Evolutionary conservation across 2,113 vertebrate genomes (phyloP), one percentile per base, ranked within the genome.

Genomic region (Macaca mulatta): DNA sequence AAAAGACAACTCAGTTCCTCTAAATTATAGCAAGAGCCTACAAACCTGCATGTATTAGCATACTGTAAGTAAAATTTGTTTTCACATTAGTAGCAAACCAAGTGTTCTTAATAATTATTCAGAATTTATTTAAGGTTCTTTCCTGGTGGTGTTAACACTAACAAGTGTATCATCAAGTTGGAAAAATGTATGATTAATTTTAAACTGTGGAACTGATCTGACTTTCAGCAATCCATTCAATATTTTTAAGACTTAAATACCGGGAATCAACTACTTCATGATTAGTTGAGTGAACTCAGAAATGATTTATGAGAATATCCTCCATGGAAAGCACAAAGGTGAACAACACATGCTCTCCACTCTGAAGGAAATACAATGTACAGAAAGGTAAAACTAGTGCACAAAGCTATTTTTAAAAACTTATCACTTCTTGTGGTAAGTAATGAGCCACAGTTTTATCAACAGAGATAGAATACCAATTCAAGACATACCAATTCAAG

Each of bases 121-220:
- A 84, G 45, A 94, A 90, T 90, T 75, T 55, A 81, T 17, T 64
- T 75, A 70, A 93, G 43, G 45, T 3, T 74, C 18, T 50, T 93
- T 90, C 7, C 50, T 79, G 20, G 30, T n/a, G 30, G 14, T 85
- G 17, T 52, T 97, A 92, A 48, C 50, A 67, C 3, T 74, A 86
- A 69, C 10, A 90, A 69, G 69, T 67, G 6, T 38, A 86, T 43
- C 17, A 87, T 3, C 43, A 52, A 88, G 32, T n/a, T 93, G 22
- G 16, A 94, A 82, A 67, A 90, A 90, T 50, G 13, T 83, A 13
- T 77, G 70, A 90, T 86, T 88, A 55, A 93, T 78, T 91, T 74
- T 89, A 89, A 96, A 84, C 30, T 75, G 27, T 72, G n/a, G 48
- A 32, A 92, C 25, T 64, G 22, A 52, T 59, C 45, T 89, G 11